Evolutionary conservation across 2,113 vertebrate genomes (phyloP).

Genomic region (Ophiodon elongatus): DNA sequence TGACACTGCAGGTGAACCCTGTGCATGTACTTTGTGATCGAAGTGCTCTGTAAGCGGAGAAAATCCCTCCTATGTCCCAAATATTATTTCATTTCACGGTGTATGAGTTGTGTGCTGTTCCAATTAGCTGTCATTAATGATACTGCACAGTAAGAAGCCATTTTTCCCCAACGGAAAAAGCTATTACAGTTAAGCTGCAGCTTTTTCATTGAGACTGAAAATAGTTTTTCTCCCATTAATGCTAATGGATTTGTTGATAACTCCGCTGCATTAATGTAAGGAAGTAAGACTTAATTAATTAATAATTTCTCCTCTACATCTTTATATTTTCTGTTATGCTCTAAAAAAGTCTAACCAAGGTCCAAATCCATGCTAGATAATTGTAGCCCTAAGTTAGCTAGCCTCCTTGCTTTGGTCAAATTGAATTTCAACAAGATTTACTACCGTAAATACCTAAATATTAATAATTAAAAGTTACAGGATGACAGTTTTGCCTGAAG

Average conservation of each 20-base stretch:
- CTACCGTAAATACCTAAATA: neutral
- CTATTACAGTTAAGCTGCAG: slow-evolving; percentile 52
- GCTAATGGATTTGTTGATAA: slow-evolving; percentile 49
- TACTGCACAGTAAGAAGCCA: slow-evolving; percentile 34
- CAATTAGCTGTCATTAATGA: slow-evolving; percentile 65
- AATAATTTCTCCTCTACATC: neutral
- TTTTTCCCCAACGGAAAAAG: slow-evolving; percentile 48
- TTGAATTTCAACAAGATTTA: neutral
- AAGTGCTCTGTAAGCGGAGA: slow-evolving; percentile 33
- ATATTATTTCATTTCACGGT: slow-evolving; percentile 66
- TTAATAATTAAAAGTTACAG: slow-evolving; percentile 1
- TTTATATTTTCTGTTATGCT: slow-evolving; percentile 4
- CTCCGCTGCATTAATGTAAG: slow-evolving; percentile 8
- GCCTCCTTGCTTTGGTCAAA: neutral
- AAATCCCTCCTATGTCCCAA: slow-evolving; percentile 49
- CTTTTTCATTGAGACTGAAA: slow-evolving; percentile 53
- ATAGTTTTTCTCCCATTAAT: slow-evolving; percentile 52
- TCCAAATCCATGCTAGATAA: slow-evolving; percentile 12
- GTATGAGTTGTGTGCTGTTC: slow-evolving; percentile 45
- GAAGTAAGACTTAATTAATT: slow-evolving; percentile 6
- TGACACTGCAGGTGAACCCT: neutral
- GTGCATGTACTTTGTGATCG: slow-evolving; percentile 21
- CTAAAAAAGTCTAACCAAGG: neutral
- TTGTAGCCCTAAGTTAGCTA: neutral
- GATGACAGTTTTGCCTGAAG: neutral